Base-by-base conservation (phyloP, 2,797 vertebrate genomes). In the Danionella dracula region DNA sequence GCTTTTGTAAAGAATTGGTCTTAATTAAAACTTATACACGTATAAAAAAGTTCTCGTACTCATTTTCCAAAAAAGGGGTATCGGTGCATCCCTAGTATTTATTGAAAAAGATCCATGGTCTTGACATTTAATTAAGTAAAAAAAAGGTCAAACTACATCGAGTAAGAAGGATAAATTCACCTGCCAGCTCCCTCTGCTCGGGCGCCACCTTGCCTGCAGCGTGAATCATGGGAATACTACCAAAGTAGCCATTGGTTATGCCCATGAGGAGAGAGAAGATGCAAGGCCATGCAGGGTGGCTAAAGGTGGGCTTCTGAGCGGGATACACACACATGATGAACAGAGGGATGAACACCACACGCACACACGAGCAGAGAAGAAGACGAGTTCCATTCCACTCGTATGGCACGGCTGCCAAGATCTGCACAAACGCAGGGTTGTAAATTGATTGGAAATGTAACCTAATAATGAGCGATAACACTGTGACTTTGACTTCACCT, bases 241-340 rank as follows among this genome's bases (percentile, higher is more conserved):
- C 95, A 0, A 98, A 97, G 80, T 98, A 99, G 21, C 96, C 96
- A 0, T 96, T 98, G 82, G 92, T 96, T 77, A 98, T 92, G 32
- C 97, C 97, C 95, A 99, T 95, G 61, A 98, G 91, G 20, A 98
- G 91, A 1, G 95, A 99, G 86, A 98, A 97, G 80, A 98, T 72
- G 45, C 96, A 98, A 57, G 96, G 94, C 97, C 97, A 99, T 76
- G 95, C 94, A 0, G 97, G 97, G 73, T 98, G 96, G 73, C 89
- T 82, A 0, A 98, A 92, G 10, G 90, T 80, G 15, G 97, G 96
- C 0, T 72, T 75, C n/a, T 81, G 86, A 0, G 83, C 90, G 9
- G 97, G 97, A 78, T 96, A 95, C 38, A 97, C 90, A 0, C 96
- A 99, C 90, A 98, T 92, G 82, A 98, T 92, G 71, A 99, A 97